These are phyloP conservation scores for Nomada lathburiana DNA, from an alignment of 2,888 invertebrate species.

Conservation along the genomic window DNA sequence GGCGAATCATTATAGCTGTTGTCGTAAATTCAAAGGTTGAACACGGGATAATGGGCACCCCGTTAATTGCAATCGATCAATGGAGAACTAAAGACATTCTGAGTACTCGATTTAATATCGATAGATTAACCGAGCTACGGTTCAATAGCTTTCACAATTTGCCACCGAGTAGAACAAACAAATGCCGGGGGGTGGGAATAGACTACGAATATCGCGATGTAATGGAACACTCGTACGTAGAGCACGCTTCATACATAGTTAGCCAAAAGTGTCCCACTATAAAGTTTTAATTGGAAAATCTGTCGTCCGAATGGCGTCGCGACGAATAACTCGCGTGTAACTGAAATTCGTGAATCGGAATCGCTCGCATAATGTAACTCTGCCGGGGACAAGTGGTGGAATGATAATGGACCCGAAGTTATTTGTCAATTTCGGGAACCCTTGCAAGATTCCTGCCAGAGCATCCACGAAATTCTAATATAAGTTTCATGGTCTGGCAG, in stretches of 20 bases:
- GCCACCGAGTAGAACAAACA: too few relatives aligned
- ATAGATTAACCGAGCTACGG: background rate
- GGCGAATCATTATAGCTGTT: constrained; percentile 19
- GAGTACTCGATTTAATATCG: background rate
- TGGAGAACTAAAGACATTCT: background rate
- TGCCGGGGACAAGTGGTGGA: background rate
- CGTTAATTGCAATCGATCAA: background rate
- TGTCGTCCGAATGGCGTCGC: background rate
- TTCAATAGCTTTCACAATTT: constrained; percentile 4
- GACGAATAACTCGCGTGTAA: background rate
- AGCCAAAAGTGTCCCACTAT: too few relatives aligned
- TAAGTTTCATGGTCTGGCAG: constrained; percentile 12
- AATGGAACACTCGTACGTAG: background rate
- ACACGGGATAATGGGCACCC: background rate
- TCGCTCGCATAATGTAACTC: constrained; percentile 3
- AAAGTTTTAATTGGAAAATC: constrained; percentile 29
- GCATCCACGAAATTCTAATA: constrained; percentile 28
- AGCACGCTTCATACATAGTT: background rate
- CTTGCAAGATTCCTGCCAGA: background rate
- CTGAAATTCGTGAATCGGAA: background rate
- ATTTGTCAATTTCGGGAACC: constrained; percentile 22
- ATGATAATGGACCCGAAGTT: constrained; percentile 6
- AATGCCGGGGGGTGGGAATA: background rate
- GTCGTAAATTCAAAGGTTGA: background rate
- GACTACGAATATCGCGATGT: background rate